A percentile compares a stretch with the other conserved stretches of the same genome.
Evolutionary conservation across 2,888 invertebrate genomes (phyloP).

Genomic region (Ischnus inquisitorius): DNA sequence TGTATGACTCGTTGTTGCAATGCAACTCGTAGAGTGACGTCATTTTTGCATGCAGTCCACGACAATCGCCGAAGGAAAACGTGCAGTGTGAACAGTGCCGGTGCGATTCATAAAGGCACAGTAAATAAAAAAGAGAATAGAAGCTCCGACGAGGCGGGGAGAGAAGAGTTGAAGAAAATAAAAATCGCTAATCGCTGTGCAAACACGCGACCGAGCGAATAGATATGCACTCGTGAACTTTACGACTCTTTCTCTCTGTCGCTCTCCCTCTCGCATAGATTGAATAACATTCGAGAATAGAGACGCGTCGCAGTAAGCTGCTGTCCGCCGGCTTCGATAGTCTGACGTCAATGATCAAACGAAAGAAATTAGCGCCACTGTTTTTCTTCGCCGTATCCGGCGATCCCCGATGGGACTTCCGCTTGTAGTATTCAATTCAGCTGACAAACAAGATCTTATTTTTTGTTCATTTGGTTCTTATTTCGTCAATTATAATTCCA

Average conservation of each 20-base stretch:
- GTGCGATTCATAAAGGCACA: slow-evolving; percentile 5
- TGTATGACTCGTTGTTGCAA: slow-evolving; percentile 42
- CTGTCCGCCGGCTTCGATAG: neutral
- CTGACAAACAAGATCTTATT: slow-evolving; percentile 10
- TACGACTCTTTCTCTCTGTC: neutral
- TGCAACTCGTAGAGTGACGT: slow-evolving; percentile 39
- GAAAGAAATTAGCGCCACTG: slow-evolving; percentile 25
- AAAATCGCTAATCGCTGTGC: slow-evolving; percentile 5
- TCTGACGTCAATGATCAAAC: slow-evolving; percentile 57
- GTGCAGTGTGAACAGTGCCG: slow-evolving; percentile 24
- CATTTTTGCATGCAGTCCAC: slow-evolving; percentile 18
- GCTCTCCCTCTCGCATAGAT: neutral
- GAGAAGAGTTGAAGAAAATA: neutral
- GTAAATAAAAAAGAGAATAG: slow-evolving; percentile 8
- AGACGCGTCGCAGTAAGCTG: slow-evolving; percentile 7
- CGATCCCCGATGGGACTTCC: slow-evolving; percentile 2
- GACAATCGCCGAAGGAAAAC: slow-evolving; percentile 33
- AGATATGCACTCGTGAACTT: neutral
- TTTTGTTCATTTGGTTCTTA: neutral
- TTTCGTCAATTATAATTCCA: slow-evolving; percentile 11
- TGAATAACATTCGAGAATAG: slow-evolving; percentile 40
- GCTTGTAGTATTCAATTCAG: neutral
- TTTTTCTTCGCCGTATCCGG: slow-evolving; percentile 13
- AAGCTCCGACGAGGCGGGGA: neutral
- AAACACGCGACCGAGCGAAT: slow-evolving; percentile 22